Conservation (phyloP, 2,797 vertebrate species). For the Pseudochirops corinnae region DNA sequence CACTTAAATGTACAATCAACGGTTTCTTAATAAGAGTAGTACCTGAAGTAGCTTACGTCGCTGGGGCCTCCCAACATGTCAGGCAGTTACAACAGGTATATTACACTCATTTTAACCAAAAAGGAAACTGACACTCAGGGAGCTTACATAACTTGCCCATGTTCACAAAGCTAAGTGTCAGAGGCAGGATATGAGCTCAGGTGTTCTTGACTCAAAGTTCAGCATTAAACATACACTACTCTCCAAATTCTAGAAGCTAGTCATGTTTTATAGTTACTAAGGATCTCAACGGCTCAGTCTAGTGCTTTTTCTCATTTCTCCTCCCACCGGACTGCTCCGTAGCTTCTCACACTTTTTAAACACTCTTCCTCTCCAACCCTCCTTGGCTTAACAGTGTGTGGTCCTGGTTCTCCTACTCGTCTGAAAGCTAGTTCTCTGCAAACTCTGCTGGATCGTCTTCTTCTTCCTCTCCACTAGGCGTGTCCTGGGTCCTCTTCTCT, state of each 20-base stretch:
- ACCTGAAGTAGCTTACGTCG: background rate
- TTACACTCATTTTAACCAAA: background rate
- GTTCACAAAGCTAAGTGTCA: background rate
- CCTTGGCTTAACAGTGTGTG: background rate
- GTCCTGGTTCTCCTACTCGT: background rate
- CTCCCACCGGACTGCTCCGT: background rate
- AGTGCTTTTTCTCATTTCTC: background rate
- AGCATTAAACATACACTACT: background rate
- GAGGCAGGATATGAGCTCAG: background rate
- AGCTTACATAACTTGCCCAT: background rate
- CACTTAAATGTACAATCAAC: constrained; percentile 2
- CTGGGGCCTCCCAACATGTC: background rate
- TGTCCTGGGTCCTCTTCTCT: background rate
- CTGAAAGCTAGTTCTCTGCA: background rate
- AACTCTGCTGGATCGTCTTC: background rate
- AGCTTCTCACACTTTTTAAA: background rate
- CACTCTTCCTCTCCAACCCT: background rate
- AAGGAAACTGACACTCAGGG: background rate
- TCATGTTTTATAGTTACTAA: background rate
- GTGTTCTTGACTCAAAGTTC: background rate
- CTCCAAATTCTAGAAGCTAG: background rate
- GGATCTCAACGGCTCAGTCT: background rate
- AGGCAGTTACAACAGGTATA: background rate
- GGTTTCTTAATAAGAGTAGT: background rate
- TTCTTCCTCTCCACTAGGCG: background rate